Evolutionary conservation across 1,140 invertebrate genomes (phyloP).

Genomic region (Sipha flava): DNA sequence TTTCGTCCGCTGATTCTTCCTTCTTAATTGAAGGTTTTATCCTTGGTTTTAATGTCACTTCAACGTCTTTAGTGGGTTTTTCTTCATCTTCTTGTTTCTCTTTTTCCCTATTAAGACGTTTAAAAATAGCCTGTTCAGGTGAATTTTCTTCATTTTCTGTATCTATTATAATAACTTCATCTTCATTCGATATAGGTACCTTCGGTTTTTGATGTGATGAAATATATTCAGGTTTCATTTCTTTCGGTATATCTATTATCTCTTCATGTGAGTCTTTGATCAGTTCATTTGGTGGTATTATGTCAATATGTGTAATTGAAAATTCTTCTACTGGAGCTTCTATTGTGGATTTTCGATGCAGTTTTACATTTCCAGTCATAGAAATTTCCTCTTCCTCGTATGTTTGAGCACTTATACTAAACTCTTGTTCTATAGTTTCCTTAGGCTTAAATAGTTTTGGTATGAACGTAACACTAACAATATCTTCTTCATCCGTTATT

Average conservation of each 20-base stretch:
- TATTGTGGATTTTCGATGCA: constrained; percentile 51
- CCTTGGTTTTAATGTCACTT: neutral
- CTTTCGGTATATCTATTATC: too few relatives aligned
- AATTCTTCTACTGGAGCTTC: neutral
- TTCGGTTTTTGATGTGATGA: too few relatives aligned
- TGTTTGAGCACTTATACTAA: constrained; percentile 70
- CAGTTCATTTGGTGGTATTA: too few relatives aligned
- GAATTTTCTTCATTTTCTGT: too few relatives aligned
- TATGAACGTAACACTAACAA: constrained; percentile 34
- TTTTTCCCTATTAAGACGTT: too few relatives aligned
- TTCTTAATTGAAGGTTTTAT: constrained; percentile 7
- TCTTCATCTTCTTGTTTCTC: constrained; percentile 3
- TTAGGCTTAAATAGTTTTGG: constrained; percentile 53
- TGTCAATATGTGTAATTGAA: neutral
- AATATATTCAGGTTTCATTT: too few relatives aligned
- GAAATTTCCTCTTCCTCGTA: constrained; percentile 79
- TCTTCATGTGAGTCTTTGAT: too few relatives aligned
- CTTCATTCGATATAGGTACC: too few relatives aligned
- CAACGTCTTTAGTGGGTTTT: neutral
- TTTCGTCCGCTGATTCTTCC: constrained; percentile 16
- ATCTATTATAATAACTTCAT: too few relatives aligned
- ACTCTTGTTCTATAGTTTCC: constrained; percentile 77
- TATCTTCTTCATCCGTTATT: neutral
- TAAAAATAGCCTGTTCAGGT: too few relatives aligned
- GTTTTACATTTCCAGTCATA: constrained; percentile 68